These are phyloP conservation scores for Ophiothrix spiculata DNA, from an alignment of 35 echinoderm and acorn worm genomes.

Conservation along the genomic window DNA sequence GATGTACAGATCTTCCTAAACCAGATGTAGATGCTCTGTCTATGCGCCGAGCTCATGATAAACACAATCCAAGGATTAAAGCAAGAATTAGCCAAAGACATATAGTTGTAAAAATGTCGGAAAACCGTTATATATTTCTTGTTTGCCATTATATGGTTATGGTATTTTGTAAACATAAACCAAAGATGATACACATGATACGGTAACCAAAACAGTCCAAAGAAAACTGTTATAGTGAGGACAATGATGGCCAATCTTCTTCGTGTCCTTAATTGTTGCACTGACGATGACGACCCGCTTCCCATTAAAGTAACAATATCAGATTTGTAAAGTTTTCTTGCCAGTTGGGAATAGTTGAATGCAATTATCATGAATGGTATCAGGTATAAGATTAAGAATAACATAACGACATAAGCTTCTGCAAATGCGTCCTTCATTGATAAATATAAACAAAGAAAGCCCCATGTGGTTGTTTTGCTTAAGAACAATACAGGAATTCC, in stretches of 20 bases:
- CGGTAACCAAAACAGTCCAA: conserved; percentile 79
- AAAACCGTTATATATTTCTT: neutral
- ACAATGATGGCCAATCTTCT: conserved; percentile 58
- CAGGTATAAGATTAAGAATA: neutral
- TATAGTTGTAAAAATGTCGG: neutral
- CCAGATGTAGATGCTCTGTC: neutral
- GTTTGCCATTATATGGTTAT: neutral
- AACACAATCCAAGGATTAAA: conserved; percentile 57
- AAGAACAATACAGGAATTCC: neutral
- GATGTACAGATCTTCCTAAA: no score
- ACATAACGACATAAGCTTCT: neutral
- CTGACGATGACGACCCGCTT: neutral
- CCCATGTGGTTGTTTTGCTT: neutral
- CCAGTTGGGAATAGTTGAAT: neutral
- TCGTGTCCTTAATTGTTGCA: conserved; percentile 51
- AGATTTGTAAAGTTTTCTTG: neutral
- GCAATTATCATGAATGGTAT: neutral
- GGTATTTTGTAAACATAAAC: neutral
- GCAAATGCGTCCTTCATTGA: neutral
- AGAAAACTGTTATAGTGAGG: conserved; percentile 68
- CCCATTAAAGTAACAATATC: neutral
- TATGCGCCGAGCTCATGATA: conserved; percentile 69
- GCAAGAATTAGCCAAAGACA: conserved; percentile 33
- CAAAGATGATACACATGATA: conserved; percentile 51
- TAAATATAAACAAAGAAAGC: neutral